phyloP scores from a whole-genome alignment of 2,888 invertebrate species.

The Drosophila dives region DNA sequence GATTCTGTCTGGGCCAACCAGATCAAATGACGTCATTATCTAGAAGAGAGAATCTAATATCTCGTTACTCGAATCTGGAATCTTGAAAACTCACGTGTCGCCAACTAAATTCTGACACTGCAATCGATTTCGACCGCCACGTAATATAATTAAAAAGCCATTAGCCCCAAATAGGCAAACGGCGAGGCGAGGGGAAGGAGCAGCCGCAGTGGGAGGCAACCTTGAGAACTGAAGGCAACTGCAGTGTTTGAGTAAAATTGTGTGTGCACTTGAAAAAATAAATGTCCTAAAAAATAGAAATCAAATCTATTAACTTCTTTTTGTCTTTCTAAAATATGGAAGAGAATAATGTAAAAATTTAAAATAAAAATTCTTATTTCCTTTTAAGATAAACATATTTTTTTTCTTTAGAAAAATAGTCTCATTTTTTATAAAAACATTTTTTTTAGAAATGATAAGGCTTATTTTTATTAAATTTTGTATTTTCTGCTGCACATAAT shows the following conservation, averaged over 20 bases:
- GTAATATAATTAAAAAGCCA: conserved; percentile 79
- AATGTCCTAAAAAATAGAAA: not conserved
- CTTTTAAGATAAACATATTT: accelerated
- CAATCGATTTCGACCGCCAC: conserved; percentile 65
- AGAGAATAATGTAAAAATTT: not conserved
- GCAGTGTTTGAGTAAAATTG: not conserved
- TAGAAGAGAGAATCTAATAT: not conserved
- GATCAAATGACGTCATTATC: conserved; percentile 77
- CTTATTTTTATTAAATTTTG: not conserved
- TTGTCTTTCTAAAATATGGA: not conserved
- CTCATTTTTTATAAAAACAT: not conserved
- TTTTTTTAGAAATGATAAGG: not conserved
- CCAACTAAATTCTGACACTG: conserved; percentile 30
- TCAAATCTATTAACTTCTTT: not conserved
- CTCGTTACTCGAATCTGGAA: not conserved
- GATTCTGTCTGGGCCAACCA: conserved; percentile 46
- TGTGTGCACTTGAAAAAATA: not conserved
- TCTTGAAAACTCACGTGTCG: conserved; percentile 9
- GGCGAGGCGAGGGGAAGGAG: conserved; percentile 1
- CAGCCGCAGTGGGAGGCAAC: conserved; percentile 31
- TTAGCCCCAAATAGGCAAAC: conserved; percentile 65
- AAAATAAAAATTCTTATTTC: not conserved
- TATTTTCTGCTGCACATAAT: not conserved
- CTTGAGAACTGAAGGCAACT: conserved; percentile 60
- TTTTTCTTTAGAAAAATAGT: not conserved